Conservation (phyloP, 2,113 vertebrate genomes). For the Platanista minor region DNA sequence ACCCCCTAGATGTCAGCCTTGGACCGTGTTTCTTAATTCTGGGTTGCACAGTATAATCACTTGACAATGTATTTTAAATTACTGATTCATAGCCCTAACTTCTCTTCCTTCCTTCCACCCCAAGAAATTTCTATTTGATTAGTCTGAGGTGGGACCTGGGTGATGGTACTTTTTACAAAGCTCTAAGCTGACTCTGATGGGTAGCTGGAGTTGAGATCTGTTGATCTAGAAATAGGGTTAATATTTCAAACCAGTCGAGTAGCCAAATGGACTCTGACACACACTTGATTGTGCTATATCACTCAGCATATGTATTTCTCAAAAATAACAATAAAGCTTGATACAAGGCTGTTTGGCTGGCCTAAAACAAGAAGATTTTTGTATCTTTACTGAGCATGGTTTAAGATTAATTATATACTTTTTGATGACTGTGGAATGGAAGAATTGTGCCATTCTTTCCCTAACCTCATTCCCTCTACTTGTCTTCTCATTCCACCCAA, state of each 20-base stretch:
- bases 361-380: background rate
- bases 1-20: background rate
- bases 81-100: background rate
- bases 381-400: background rate
- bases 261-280: background rate
- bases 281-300: background rate
- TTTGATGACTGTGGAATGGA: background rate
- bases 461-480: background rate
- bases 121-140: background rate
- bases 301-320: background rate
- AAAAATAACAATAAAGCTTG: background rate
- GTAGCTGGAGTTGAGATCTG: background rate
- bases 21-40: background rate
- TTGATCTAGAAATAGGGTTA: background rate
- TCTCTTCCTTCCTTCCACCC: background rate
- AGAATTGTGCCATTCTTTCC: background rate
- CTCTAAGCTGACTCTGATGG: background rate
- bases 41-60: background rate
- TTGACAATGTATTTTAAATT: background rate
- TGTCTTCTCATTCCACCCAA: background rate
- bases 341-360: background rate
- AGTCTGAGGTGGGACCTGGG: background rate
- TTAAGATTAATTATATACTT: background rate
- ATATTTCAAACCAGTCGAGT: background rate
- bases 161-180: background rate